Evolutionary conservation across 2,113 vertebrate species (phyloP), one percentile per base, ranked within the genome.

Genomic region (Gadus chalcogrammus): DNA sequence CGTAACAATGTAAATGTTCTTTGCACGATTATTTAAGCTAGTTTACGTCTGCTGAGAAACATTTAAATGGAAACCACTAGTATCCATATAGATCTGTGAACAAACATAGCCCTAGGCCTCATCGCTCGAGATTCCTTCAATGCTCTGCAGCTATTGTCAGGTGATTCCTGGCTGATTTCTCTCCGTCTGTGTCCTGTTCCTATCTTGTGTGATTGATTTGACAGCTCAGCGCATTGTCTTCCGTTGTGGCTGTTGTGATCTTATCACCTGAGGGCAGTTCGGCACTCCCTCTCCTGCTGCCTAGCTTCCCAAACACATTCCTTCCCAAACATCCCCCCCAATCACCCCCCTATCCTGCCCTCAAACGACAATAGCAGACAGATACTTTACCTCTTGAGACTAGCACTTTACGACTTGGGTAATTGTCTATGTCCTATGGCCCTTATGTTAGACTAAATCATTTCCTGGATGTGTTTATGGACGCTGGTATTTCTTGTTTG

Each of bases 261-360:
- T 87, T 88, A 91, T 91, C 88, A 91, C 84, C 87, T 82, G 79
- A 79, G 84, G 85, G 80, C 88, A 83, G 88, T 80, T 86, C 85
- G 82, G 80, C 74, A 69, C 84, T 83, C 70, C 56, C 75, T 72
- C 71, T 85, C 87, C 81, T 85, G 79, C 79, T 77, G 79, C 69
- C 3, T 64, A 75, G 77, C 80, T 82, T 87, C 84, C 85, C 78
- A 83, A 85, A 91, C 79, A 74, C 87, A 88, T 88, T 87, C 87
- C 42, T 82, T 81, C 73, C 79, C 52, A 75, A 86, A 86, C 83
- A 87, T 73, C 89, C 87, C 85, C 82, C 82, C 31, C 31, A 35
- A 16, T 13, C 55, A 16, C 55, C 55, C 55, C 87, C 85, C 82
- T 81, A 87, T 88, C 84, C 73, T 76, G 85, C 67, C 78, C 78